A percentile compares a stretch with the other conserved stretches of the same genome.
Conservation (phyloP, 2,888 invertebrate genomes). For the Anthophora plumipes region DNA sequence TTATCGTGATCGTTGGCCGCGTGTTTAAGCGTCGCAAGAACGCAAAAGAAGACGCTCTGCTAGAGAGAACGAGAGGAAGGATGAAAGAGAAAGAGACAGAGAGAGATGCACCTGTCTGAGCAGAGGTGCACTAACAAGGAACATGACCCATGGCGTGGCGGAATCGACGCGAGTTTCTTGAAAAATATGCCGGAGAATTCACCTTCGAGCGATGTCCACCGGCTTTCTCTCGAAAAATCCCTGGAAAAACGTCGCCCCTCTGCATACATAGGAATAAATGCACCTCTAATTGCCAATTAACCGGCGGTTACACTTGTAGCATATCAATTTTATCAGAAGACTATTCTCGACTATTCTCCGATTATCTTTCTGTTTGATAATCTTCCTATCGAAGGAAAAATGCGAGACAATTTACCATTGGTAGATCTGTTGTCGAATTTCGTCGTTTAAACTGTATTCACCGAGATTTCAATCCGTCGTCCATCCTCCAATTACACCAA, state of each 20-base stretch:
- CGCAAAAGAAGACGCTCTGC: conserved; percentile 38
- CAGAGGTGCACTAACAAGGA: conserved; percentile 40
- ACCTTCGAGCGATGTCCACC: not conserved
- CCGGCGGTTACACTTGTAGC: not conserved
- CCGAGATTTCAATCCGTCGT: not conserved
- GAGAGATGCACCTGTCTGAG: conserved; percentile 43
- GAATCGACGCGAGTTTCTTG: conserved; percentile 12
- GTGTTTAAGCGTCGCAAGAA: conserved; percentile 63
- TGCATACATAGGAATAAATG: not conserved
- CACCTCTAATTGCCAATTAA: not conserved
- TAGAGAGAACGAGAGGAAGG: not conserved
- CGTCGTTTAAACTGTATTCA: no score
- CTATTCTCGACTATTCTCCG: not conserved
- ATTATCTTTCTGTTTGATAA: not conserved
- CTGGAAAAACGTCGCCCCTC: not conserved
- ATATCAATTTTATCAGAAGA: not conserved
- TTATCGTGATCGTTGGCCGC: conserved; percentile 66
- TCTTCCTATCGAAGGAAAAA: not conserved
- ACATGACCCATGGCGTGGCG: conserved; percentile 23
- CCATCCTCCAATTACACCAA: conserved; percentile 18
- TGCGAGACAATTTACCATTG: no score
- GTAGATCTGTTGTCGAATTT: no score
- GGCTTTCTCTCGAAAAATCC: not conserved
- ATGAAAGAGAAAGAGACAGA: conserved; percentile 3
- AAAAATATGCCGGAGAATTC: not conserved